Conservation (phyloP, 2,113 vertebrate genomes). For the Prochilodus magdalenae region DNA sequence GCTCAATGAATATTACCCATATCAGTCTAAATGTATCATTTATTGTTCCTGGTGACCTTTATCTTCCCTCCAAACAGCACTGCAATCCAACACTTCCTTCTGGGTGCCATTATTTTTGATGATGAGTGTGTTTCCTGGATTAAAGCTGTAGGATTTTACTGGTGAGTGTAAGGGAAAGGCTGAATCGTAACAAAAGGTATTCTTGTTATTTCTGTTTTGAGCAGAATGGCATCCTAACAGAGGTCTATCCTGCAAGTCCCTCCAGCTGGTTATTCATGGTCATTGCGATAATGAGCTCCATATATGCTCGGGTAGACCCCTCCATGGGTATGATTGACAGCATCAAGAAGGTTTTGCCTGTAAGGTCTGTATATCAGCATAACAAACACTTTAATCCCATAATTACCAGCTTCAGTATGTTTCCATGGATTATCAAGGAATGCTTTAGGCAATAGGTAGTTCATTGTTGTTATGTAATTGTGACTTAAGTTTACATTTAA, state of each 20-base stretch:
- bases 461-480: too few species aligned
- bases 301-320: constrained; percentile 83
- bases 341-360: constrained; percentile 82
- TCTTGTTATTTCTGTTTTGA: constrained; percentile 27
- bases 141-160: too few species aligned
- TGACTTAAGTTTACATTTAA: too few species aligned
- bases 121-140: too few species aligned
- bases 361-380: constrained; percentile 74
- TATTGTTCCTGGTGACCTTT: too few species aligned
- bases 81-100: too few species aligned
- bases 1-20: too few species aligned
- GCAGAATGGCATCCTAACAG: constrained; percentile 90
- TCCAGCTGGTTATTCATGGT: constrained; percentile 92
- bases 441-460: neutral
- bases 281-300: constrained; percentile 84
- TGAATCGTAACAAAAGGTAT: neutral
- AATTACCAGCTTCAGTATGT: neutral
- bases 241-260: constrained; percentile 94
- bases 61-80: too few species aligned
- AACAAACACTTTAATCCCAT: neutral
- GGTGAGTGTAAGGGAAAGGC: neutral
- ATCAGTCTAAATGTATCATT: too few species aligned
- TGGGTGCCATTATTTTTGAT: too few species aligned
- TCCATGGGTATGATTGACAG: constrained; percentile 85
- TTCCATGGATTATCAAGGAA: neutral